Evolutionary conservation across 2,113 vertebrate genomes (phyloP).

Genomic region (Marmota flaviventris): DNA sequence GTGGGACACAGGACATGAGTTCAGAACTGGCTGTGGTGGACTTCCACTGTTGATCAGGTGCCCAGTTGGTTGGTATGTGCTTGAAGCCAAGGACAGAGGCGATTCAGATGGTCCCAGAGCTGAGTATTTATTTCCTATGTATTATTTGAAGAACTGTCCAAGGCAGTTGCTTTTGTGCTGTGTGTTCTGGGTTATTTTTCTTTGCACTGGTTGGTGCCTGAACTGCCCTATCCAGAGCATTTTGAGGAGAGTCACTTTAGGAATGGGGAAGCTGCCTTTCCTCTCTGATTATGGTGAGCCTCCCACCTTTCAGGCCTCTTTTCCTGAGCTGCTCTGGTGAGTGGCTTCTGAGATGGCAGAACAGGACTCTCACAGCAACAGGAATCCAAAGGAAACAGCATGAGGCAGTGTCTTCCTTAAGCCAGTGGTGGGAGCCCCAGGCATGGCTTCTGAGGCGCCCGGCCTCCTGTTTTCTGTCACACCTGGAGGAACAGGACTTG

Average conservation of each 20-base stretch:
- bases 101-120: background rate
- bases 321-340: background rate
- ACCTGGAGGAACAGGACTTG: background rate
- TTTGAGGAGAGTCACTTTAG: background rate
- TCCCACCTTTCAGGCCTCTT: background rate
- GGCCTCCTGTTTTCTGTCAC: background rate
- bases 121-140: background rate
- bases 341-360: background rate
- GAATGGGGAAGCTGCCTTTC: fast-evolving
- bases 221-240: background rate
- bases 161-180: background rate
- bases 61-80: background rate
- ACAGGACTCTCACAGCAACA: background rate
- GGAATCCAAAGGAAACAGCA: background rate
- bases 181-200: background rate
- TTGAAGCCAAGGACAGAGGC: background rate
- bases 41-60: background rate
- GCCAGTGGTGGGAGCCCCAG: background rate
- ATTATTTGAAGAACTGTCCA: background rate
- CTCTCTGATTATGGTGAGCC: background rate
- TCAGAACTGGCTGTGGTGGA: fast-evolving
- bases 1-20: background rate
- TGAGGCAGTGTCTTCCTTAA: background rate
- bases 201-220: background rate
- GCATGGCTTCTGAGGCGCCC: background rate